phyloP scores from a whole-genome alignment of 2,888 invertebrate genomes.

The Anoncus sp. region DNA sequence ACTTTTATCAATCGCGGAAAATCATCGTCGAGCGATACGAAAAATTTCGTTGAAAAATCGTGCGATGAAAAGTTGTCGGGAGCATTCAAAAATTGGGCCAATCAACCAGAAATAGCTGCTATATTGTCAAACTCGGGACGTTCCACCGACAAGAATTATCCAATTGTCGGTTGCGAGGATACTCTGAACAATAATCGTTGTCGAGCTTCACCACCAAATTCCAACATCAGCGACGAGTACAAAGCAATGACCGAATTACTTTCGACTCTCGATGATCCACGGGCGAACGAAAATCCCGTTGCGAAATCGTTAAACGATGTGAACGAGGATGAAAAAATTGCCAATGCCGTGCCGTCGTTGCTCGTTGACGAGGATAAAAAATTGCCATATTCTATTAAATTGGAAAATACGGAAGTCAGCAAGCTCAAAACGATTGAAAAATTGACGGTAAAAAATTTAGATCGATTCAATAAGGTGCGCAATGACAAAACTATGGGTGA shows the following conservation, averaged over 20 bases:
- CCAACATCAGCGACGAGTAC: constrained; percentile 13
- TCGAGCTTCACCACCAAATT: not conserved
- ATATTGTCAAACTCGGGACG: not conserved
- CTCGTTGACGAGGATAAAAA: not conserved
- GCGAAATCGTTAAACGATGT: not conserved
- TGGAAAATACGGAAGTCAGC: not conserved
- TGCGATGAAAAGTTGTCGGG: constrained; percentile 18
- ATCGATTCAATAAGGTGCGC: constrained; percentile 11
- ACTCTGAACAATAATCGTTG: constrained; percentile 53
- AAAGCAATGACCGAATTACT: constrained; percentile 22
- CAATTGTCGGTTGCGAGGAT: constrained; percentile 7
- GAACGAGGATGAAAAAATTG: not conserved
- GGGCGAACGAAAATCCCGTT: not conserved
- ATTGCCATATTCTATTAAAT: not conserved
- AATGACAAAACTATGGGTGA: not conserved
- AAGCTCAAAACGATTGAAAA: not conserved
- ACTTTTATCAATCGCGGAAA: not conserved
- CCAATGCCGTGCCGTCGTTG: not conserved
- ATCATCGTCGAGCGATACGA: not conserved
- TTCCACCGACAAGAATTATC: not conserved
- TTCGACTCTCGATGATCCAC: not conserved
- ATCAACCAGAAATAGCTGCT: constrained; percentile 24
- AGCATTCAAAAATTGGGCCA: not conserved
- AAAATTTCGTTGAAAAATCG: not conserved
- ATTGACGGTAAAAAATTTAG: constrained; percentile 42